Evolutionary conservation across 2,797 vertebrate species (phyloP).

Genomic region (Rhabdomys pumilio): DNA sequence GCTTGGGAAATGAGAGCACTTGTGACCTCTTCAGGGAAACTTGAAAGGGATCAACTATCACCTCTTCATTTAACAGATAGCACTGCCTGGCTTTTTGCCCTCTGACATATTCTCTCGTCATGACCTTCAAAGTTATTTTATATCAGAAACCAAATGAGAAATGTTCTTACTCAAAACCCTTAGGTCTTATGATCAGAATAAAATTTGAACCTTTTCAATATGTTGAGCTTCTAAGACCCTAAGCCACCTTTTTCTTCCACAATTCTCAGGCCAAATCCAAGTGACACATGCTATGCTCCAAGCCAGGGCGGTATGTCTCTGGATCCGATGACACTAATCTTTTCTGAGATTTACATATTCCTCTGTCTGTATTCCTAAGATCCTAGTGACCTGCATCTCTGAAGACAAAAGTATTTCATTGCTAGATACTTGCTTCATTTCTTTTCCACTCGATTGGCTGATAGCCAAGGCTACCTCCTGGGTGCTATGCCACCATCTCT

Average conservation of each 20-base stretch:
- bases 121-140: neutral
- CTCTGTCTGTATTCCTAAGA: neutral
- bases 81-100: too few species aligned
- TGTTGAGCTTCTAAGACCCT: too few species aligned
- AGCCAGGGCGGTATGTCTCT: too few species aligned
- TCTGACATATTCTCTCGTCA: neutral
- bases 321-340: neutral
- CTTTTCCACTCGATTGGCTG: constrained; percentile 66
- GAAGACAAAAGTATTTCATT: constrained; percentile 73
- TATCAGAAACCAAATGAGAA: neutral
- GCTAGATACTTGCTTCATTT: constrained; percentile 58
- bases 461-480: neutral
- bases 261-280: neutral
- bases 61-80: neutral
- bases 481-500: constrained; percentile 62
- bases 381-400: neutral
- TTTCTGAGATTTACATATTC: neutral
- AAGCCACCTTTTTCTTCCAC: too few species aligned
- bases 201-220: neutral
- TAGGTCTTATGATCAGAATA: neutral
- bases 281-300: too few species aligned
- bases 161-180: neutral
- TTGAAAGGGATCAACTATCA: neutral
- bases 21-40: neutral
- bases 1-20: neutral